phyloP scores from a whole-genome alignment of 2,888 invertebrate species.

The Schrankia costaestrigalis region DNA sequence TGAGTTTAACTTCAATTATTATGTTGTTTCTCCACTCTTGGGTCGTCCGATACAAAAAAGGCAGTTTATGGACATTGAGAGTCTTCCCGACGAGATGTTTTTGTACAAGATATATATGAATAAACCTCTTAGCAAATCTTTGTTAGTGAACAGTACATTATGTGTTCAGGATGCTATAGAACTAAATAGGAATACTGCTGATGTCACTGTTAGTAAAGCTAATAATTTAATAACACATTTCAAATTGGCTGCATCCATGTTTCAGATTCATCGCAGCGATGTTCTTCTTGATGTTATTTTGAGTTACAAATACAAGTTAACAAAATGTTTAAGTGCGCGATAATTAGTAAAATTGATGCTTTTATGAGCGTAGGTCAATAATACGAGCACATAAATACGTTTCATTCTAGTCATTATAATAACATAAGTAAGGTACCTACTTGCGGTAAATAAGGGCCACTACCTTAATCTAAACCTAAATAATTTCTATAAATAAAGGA shows the following conservation, averaged over 20 bases:
- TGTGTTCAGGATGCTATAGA: conserved; percentile 10
- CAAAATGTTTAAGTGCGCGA: no score
- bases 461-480: no score
- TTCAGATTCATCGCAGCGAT: not conserved
- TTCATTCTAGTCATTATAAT: no score
- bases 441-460: no score
- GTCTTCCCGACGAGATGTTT: conserved; percentile 13
- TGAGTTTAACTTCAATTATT: conserved; percentile 19
- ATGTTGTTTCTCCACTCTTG: conserved; percentile 29
- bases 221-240: conserved; percentile 2
- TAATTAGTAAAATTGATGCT: no score
- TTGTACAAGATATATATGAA: conserved; percentile 9
- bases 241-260: conserved; percentile 2
- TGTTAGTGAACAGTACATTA: not conserved
- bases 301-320: not conserved
- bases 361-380: no score
- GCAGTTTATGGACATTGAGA: conserved; percentile 2
- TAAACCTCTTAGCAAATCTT: not conserved
- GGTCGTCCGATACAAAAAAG: conserved; percentile 19
- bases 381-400: no score
- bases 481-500: no score
- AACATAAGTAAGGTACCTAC: no score
- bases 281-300: conserved; percentile 3
- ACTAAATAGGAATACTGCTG: conserved; percentile 6
- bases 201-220: conserved; percentile 1